Evolutionary conservation across 2,113 vertebrate species (phyloP).

Genomic region (Nettapus auritus): DNA sequence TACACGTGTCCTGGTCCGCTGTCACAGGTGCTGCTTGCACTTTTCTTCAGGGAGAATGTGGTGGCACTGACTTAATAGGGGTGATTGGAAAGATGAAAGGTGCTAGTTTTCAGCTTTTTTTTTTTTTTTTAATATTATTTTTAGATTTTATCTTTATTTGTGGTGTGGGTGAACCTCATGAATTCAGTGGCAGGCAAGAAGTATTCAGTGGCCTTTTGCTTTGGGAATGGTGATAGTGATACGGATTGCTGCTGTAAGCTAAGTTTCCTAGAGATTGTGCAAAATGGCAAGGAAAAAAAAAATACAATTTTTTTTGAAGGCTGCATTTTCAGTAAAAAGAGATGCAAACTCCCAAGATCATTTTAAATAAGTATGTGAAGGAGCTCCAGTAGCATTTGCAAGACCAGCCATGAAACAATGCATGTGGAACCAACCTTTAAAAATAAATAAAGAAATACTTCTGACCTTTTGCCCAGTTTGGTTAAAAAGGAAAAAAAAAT

Average conservation of each 20-base stretch:
- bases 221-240: background rate
- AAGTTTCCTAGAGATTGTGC: background rate
- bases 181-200: background rate
- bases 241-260: fast-evolving
- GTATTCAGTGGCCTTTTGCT: background rate
- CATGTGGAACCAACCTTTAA: background rate
- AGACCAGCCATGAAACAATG: background rate
- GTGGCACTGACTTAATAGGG: background rate
- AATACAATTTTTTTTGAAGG: background rate
- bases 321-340: background rate
- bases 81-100: background rate
- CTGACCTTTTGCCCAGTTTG: background rate
- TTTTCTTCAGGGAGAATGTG: background rate
- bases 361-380: background rate
- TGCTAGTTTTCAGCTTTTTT: background rate
- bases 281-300: background rate
- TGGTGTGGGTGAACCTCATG: background rate
- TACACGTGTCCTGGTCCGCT: background rate
- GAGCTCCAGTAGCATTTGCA: background rate
- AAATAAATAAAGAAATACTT: background rate
- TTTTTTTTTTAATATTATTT: too few relatives aligned
- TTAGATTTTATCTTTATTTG: too few relatives aligned
- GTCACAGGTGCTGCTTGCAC: background rate
- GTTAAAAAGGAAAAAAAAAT: background rate
- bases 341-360: background rate